Conservation (phyloP, 2,797 vertebrate species). For the Echeneis naucrates region DNA sequence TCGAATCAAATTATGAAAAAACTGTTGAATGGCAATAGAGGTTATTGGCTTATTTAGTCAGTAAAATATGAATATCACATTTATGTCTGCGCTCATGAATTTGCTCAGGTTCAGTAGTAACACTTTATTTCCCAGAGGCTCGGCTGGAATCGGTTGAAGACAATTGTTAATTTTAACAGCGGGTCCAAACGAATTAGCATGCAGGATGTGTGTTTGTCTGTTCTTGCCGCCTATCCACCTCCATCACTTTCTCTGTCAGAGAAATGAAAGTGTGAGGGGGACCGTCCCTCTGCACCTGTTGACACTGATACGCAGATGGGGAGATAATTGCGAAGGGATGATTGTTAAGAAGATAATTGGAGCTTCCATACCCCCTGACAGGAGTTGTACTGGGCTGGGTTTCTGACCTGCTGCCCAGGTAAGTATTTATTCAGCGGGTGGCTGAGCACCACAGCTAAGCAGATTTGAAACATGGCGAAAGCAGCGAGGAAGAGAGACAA, state of each 20-base stretch:
- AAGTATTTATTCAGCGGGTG: conserved; percentile 75
- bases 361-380: conserved; percentile 73
- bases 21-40: background rate
- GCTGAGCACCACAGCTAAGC: conserved; percentile 52
- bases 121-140: conserved; percentile 47
- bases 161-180: conserved; percentile 41
- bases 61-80: background rate
- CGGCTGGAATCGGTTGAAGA: conserved; percentile 36
- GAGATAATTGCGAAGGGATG: conserved; percentile 77
- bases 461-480: conserved; percentile 66
- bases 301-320: conserved; percentile 74
- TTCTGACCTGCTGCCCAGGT: conserved; percentile 79
- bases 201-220: conserved; percentile 27
- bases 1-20: background rate
- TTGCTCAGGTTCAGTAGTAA: conserved; percentile 19
- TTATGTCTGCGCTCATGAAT: conserved; percentile 12
- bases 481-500: conserved; percentile 55
- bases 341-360: conserved; percentile 80
- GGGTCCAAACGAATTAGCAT: conserved; percentile 51
- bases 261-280: conserved; percentile 47
- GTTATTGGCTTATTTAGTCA: background rate
- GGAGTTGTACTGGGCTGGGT: conserved; percentile 67
- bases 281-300: conserved; percentile 73
- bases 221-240: conserved; percentile 37
- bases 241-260: conserved; percentile 55